Conservation (phyloP, 2,113 vertebrate genomes). For the Origma solitaria region DNA sequence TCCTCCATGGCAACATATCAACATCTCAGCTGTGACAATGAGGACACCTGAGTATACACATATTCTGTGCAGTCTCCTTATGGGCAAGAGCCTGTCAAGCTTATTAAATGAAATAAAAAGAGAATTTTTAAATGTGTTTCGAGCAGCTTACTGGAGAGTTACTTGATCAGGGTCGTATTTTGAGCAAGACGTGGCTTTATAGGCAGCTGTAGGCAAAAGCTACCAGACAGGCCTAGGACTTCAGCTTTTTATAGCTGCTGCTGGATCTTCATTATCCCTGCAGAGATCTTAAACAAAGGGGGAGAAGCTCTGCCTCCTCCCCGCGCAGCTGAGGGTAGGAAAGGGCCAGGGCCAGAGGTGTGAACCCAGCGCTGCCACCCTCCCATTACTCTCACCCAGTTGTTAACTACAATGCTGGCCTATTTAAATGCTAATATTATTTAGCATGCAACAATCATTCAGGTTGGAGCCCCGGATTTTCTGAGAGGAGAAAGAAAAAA, state of each 20-base stretch:
- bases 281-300: not conserved
- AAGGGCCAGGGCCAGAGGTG: slow-evolving; percentile 42
- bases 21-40: slow-evolving; percentile 58
- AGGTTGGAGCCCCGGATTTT: slow-evolving; percentile 49
- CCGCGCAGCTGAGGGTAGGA: not conserved
- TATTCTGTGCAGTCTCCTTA: not conserved
- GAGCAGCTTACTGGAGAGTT: not conserved
- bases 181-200: not conserved
- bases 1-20: slow-evolving; percentile 68
- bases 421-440: slow-evolving; percentile 65
- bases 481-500: not conserved
- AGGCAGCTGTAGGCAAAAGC: not conserved
- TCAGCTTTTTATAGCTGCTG: not conserved
- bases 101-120: slow-evolving; percentile 14
- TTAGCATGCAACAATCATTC: slow-evolving; percentile 44
- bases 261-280: not conserved
- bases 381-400: slow-evolving; percentile 53
- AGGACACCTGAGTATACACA: slow-evolving; percentile 54
- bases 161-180: not conserved
- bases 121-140: not conserved
- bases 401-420: slow-evolving; percentile 48
- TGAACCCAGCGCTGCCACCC: slow-evolving; percentile 21
- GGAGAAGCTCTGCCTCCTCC: not conserved
- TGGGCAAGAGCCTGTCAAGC: not conserved
- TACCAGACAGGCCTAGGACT: not conserved